A percentile compares a stretch with the other conserved stretches of the same genome.
Conservation (phyloP, 2,888 invertebrate genomes). For the Cantharis rufa region DNA sequence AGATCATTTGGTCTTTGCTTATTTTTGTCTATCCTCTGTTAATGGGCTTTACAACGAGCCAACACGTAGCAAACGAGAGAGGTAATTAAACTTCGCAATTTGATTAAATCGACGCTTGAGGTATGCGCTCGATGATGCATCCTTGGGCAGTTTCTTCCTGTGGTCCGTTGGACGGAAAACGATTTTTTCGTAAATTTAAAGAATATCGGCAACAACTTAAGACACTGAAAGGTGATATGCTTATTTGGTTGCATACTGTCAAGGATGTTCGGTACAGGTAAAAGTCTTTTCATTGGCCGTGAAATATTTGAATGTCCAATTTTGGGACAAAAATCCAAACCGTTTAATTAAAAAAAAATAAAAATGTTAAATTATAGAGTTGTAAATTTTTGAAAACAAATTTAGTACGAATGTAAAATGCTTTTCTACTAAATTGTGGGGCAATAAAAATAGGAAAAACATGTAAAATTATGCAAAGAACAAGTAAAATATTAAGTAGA, state of each 20-base stretch:
- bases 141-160: not conserved
- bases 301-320: not conserved
- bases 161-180: not conserved
- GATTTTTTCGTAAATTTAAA: too few species aligned
- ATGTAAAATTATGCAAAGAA: not conserved
- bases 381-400: not conserved
- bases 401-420: not conserved
- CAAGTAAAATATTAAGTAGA: not conserved
- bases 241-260: conserved; percentile 18
- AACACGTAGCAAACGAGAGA: conserved; percentile 15
- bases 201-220: not conserved
- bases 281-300: not conserved
- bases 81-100: conserved; percentile 9
- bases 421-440: not conserved
- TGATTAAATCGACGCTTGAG: conserved; percentile 3
- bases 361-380: not conserved
- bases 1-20: conserved; percentile 39
- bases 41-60: conserved; percentile 15
- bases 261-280: not conserved
- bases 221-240: not conserved
- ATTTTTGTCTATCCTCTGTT: conserved; percentile 24
- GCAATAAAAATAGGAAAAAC: not conserved
- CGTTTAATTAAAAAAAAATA: not conserved
- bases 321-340: not conserved
- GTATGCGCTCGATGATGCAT: not conserved